A percentile compares a stretch with the other conserved stretches of the same genome.
phyloP scores from a whole-genome alignment of 2,797 vertebrate genomes.

The Okamejei kenojei region DNA sequence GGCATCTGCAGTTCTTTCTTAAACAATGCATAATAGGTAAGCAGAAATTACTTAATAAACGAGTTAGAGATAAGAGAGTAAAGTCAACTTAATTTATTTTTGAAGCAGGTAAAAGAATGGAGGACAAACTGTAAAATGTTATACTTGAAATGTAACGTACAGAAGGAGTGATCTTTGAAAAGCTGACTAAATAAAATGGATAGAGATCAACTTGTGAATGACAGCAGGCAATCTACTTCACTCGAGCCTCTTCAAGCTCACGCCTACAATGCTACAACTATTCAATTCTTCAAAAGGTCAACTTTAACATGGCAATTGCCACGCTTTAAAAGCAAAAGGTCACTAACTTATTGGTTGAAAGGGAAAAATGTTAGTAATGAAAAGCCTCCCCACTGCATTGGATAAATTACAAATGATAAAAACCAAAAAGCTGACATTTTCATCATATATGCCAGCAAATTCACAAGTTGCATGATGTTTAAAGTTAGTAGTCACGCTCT shows the following conservation, averaged over 20 bases:
- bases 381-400: not conserved
- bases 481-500: not conserved
- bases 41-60: not conserved
- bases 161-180: not conserved
- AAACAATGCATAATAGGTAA: not conserved
- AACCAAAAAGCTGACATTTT: slow-evolving; percentile 28
- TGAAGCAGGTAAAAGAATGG: not conserved
- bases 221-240: not conserved
- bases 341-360: not conserved
- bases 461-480: slow-evolving; percentile 7
- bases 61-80: not conserved
- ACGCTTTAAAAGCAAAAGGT: slow-evolving; percentile 23
- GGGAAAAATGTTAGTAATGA: not conserved
- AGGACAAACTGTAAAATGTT: not conserved
- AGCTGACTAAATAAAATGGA: not conserved
- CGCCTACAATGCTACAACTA: not conserved
- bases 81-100: not conserved
- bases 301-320: not conserved
- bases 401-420: slow-evolving; percentile 32
- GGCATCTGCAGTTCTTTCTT: not conserved
- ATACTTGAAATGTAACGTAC: too few species aligned
- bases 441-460: not conserved
- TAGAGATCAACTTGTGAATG: not conserved
- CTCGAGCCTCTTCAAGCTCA: not conserved
- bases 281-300: slow-evolving; percentile 1